A percentile compares a stretch with the other conserved stretches of the same genome.
These are phyloP conservation scores for Ridgeia piscesae DNA, from an alignment of 1,140 invertebrate species.

Conservation along the genomic window DNA sequence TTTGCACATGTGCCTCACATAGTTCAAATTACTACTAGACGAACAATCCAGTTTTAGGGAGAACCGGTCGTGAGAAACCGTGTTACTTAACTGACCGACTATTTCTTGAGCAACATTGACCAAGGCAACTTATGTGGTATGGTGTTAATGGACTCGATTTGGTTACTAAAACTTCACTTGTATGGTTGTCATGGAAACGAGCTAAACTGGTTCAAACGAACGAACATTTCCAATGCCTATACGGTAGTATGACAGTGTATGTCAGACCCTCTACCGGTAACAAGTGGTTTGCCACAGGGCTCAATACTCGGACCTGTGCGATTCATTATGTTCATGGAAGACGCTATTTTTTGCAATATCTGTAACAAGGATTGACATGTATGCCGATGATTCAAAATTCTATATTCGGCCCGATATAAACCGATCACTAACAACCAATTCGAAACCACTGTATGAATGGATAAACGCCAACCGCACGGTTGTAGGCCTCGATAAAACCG, in stretches of 20 bases:
- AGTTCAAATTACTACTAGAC: neutral
- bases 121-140: neutral
- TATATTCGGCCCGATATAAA: conserved; percentile 10
- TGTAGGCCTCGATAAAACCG: too few relatives aligned
- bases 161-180: neutral
- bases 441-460: too few relatives aligned
- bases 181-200: conserved; percentile 6
- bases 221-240: too few relatives aligned
- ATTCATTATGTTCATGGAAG: too few relatives aligned
- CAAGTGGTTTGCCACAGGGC: neutral
- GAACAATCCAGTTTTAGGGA: neutral
- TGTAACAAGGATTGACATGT: neutral
- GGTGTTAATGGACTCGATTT: neutral
- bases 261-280: conserved; percentile 15
- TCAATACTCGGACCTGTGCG: neutral
- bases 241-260: too few relatives aligned
- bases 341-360: too few relatives aligned
- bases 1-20: neutral
- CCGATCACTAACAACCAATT: neutral
- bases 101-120: neutral
- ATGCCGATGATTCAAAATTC: neutral
- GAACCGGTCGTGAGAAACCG: neutral
- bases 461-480: too few relatives aligned
- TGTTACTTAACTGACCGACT: neutral
- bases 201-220: neutral